phyloP scores from a whole-genome alignment of 1,140 invertebrate species.

The Drosophila neocordata region DNA sequence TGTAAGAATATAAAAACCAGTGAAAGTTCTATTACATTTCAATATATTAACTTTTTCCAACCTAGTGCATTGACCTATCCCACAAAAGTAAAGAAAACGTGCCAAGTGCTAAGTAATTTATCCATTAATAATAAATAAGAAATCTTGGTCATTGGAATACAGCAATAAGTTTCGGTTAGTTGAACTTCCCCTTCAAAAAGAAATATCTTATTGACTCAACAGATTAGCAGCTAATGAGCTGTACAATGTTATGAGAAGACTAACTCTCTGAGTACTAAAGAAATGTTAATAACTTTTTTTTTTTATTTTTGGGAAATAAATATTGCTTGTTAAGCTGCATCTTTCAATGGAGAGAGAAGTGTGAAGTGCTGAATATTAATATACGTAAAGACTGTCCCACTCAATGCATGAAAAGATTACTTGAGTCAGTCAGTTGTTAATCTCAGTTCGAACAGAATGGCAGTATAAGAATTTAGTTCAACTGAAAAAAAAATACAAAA shows the following conservation, averaged over 20 bases:
- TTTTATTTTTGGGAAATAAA: constrained; percentile 43
- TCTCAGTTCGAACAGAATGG: constrained; percentile 20
- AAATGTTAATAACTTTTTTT: constrained; percentile 27
- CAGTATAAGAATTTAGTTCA: constrained; percentile 17
- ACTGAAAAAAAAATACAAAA: constrained; percentile 15
- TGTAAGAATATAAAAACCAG: background rate
- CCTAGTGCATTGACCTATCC: constrained; percentile 64
- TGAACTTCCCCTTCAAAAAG: background rate
- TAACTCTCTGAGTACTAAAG: constrained; percentile 38
- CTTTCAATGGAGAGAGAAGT: constrained; percentile 25
- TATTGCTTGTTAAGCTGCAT: constrained; percentile 61
- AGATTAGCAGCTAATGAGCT: constrained; percentile 68
- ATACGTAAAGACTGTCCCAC: constrained; percentile 14
- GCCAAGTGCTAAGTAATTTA: constrained; percentile 53
- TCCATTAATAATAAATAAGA: constrained; percentile 4
- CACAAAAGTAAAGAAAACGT: constrained; percentile 45
- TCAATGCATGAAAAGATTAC: background rate
- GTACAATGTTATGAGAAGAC: constrained; percentile 11
- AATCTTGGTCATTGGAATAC: constrained; percentile 71
- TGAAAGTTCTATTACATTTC: background rate
- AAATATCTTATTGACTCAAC: constrained; percentile 65
- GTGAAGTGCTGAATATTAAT: constrained; percentile 69
- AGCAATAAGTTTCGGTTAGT: constrained; percentile 6
- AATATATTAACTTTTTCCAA: no score
- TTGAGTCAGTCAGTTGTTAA: constrained; percentile 52